Conservation (phyloP, 1,140 invertebrate genomes). For the Cydia fagiglandana region DNA sequence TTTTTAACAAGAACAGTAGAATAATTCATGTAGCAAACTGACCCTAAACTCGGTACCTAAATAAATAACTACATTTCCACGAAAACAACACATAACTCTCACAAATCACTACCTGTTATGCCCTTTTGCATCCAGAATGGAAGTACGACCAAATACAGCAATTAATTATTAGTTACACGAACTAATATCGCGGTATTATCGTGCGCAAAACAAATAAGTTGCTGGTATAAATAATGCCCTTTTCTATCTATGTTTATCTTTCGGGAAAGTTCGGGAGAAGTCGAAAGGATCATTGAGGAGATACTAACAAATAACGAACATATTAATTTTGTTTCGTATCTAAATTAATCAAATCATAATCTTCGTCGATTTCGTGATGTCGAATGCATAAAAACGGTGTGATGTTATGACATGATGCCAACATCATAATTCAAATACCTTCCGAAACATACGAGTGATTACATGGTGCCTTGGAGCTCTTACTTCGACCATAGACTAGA, state of each 20-base stretch:
- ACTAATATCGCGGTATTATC: slow-evolving; percentile 51
- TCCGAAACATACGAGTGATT: too few relatives aligned
- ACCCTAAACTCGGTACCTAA: slow-evolving; percentile 13
- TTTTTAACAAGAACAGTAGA: not conserved
- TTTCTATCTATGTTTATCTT: slow-evolving; percentile 1
- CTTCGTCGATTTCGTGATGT: too few relatives aligned
- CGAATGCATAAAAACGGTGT: too few relatives aligned
- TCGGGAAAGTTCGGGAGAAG: not conserved
- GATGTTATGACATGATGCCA: too few relatives aligned
- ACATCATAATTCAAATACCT: too few relatives aligned
- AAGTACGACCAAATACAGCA: slow-evolving; percentile 28
- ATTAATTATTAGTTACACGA: slow-evolving; percentile 60
- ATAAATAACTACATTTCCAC: slow-evolving; percentile 33
- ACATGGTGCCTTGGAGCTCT: too few relatives aligned
- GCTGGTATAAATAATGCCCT: slow-evolving; percentile 49
- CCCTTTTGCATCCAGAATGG: not conserved
- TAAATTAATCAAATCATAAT: not conserved
- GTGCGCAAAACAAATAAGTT: slow-evolving; percentile 60
- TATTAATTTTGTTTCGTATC: not conserved
- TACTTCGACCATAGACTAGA: too few relatives aligned
- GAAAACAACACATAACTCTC: not conserved
- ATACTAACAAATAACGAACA: not conserved
- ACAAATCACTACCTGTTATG: not conserved
- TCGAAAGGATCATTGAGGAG: not conserved
- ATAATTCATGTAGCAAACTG: not conserved